Evolutionary conservation across 2,797 vertebrate genomes (phyloP).

Genomic region (Kryptolebias ocellatus): DNA sequence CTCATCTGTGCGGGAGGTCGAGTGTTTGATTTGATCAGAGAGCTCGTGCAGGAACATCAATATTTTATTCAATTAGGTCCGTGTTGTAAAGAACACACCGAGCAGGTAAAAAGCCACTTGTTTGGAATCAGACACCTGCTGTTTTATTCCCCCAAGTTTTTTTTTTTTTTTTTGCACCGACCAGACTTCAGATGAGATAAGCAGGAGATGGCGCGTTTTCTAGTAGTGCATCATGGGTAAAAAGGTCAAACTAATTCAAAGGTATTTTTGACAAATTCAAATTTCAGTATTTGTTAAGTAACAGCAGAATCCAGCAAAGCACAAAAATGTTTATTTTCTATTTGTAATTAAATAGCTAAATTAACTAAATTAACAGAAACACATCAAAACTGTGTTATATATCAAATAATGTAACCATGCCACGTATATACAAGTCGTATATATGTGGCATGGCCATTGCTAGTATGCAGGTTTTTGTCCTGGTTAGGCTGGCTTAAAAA

Average conservation of each 20-base stretch:
- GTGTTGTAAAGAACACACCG: slow-evolving; percentile 25
- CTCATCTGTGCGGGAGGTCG: slow-evolving; percentile 30
- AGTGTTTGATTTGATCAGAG: slow-evolving; percentile 55
- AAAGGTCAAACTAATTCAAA: slow-evolving; percentile 14
- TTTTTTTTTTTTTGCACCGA: neutral
- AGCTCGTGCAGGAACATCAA: slow-evolving; percentile 30
- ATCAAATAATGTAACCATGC: neutral
- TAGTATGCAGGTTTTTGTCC: too few species aligned
- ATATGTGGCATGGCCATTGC: neutral
- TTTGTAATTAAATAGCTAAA: neutral
- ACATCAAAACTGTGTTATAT: neutral
- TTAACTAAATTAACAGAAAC: too few species aligned
- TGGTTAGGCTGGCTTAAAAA: too few species aligned
- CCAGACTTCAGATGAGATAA: slow-evolving; percentile 7
- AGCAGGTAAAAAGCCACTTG: slow-evolving; percentile 32
- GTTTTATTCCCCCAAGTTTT: slow-evolving; percentile 30
- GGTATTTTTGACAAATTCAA: neutral
- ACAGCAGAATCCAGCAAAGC: neutral
- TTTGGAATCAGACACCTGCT: slow-evolving; percentile 37
- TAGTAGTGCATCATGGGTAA: neutral
- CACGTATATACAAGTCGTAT: neutral
- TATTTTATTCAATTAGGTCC: slow-evolving; percentile 58
- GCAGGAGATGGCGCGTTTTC: neutral
- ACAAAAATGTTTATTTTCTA: neutral
- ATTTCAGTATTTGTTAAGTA: neutral